A percentile compares a stretch with the other conserved stretches of the same genome.
Conservation (phyloP, 37 sponge, comb jelly and placozoan species). For the Tethya wilhelma region DNA sequence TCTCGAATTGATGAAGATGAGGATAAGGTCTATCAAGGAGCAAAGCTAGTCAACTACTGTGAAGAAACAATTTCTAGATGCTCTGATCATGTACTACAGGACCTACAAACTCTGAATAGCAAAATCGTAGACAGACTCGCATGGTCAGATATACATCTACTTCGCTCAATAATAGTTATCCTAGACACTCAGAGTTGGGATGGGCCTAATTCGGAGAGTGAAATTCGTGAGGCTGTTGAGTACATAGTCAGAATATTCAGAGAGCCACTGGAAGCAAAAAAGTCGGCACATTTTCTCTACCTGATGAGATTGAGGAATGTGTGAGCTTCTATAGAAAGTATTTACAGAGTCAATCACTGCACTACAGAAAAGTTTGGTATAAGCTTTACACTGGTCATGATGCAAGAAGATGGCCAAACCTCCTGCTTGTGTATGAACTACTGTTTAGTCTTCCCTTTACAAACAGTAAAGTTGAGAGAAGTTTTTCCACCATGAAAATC, state of each 20-base stretch:
- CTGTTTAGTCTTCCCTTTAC: constrained; percentile 66
- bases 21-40: constrained; percentile 38
- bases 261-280: constrained; percentile 64
- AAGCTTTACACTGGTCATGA: constrained; percentile 57
- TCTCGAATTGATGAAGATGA: constrained; percentile 10
- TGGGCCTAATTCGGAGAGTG: not conserved
- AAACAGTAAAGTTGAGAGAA: constrained; percentile 36
- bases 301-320: constrained; percentile 52
- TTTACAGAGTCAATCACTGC: constrained; percentile 5
- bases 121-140: constrained; percentile 48
- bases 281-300: constrained; percentile 9
- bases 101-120: constrained; percentile 30
- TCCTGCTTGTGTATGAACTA: constrained; percentile 37
- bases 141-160: constrained; percentile 56
- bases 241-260: constrained; percentile 44
- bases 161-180: constrained; percentile 40
- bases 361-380: constrained; percentile 63
- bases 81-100: constrained; percentile 30
- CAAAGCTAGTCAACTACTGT: constrained; percentile 11
- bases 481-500: constrained; percentile 40
- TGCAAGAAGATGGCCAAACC: constrained; percentile 49
- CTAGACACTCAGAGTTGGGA: constrained; percentile 61
- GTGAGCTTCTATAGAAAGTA: constrained; percentile 48
- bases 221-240: constrained; percentile 49
- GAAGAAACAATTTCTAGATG: not conserved